These are phyloP conservation scores for Acanthaster planci DNA, from an alignment of 35 echinoderm and acorn worm genomes.

Conservation along the genomic window DNA sequence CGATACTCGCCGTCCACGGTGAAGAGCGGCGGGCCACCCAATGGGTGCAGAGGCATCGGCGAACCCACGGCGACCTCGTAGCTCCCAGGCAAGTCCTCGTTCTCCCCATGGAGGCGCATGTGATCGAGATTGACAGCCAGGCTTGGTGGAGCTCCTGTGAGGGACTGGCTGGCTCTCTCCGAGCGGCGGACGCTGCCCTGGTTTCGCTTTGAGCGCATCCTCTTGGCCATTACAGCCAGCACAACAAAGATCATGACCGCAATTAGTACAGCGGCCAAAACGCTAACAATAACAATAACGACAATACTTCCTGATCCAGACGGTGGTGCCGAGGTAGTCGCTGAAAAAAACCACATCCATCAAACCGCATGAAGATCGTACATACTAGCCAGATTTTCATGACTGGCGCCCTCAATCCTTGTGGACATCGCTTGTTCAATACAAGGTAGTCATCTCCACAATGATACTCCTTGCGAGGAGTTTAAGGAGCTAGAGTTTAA, in stretches of 20 bases:
- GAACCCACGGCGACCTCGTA: not conserved
- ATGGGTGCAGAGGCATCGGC: not conserved
- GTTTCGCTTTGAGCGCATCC: not conserved
- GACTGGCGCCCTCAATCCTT: too few relatives aligned
- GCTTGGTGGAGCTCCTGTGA: not conserved
- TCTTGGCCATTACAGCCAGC: slow-evolving; percentile 7
- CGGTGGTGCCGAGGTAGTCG: too few relatives aligned
- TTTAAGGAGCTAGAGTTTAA: too few relatives aligned
- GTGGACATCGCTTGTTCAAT: too few relatives aligned
- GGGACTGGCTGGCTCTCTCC: not conserved
- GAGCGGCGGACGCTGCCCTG: not conserved
- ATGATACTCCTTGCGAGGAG: too few relatives aligned
- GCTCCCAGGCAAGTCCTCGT: not conserved
- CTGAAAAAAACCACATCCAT: too few relatives aligned
- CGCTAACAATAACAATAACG: not conserved
- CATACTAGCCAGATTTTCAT: too few relatives aligned
- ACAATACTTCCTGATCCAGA: not conserved
- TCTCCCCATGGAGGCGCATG: not conserved
- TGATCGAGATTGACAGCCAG: not conserved
- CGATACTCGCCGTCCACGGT: not conserved
- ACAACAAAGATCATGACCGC: not conserved
- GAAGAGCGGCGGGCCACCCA: not conserved
- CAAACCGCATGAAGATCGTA: too few relatives aligned
- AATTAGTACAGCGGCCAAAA: not conserved
- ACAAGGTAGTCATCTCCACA: too few relatives aligned